Conservation (phyloP, 2,113 vertebrate species). For the crab-eating macaque (Macaca fascicularis) region DNA sequence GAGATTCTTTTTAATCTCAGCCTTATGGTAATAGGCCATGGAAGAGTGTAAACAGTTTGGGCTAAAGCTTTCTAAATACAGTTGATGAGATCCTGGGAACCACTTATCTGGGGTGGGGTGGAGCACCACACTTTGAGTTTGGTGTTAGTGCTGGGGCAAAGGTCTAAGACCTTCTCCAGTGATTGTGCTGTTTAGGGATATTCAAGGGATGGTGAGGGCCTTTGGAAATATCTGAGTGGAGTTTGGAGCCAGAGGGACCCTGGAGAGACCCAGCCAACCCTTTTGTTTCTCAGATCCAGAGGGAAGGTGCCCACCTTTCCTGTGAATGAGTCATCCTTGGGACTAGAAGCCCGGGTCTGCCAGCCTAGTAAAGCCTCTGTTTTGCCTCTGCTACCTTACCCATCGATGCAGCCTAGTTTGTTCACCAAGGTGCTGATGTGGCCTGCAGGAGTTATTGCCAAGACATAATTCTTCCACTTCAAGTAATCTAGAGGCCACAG, state of each 20-base stretch:
- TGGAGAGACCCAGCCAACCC: neutral
- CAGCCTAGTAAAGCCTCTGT: neutral
- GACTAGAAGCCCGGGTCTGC: neutral
- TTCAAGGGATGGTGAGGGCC: accelerated
- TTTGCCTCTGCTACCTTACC: too few species aligned
- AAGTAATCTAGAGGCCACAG: neutral
- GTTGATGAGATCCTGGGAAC: neutral
- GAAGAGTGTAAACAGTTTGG: neutral
- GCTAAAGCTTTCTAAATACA: neutral
- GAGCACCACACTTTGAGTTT: accelerated
- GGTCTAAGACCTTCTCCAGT: neutral
- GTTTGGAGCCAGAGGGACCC: neutral
- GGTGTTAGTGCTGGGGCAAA: neutral
- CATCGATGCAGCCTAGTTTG: neutral
- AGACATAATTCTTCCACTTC: neutral
- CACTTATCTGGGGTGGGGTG: neutral
- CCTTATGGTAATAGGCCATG: accelerated
- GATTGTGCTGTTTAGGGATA: accelerated
- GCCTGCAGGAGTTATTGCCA: neutral
- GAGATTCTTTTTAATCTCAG: neutral
- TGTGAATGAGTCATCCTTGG: neutral
- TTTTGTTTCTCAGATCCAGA: neutral
- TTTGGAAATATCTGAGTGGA: neutral
- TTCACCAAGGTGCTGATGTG: accelerated
- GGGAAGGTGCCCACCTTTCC: neutral